Evolutionary conservation across 2,113 vertebrate species (phyloP), one percentile per base, ranked within the genome.

Genomic region (Opisthocomus hoazin): DNA sequence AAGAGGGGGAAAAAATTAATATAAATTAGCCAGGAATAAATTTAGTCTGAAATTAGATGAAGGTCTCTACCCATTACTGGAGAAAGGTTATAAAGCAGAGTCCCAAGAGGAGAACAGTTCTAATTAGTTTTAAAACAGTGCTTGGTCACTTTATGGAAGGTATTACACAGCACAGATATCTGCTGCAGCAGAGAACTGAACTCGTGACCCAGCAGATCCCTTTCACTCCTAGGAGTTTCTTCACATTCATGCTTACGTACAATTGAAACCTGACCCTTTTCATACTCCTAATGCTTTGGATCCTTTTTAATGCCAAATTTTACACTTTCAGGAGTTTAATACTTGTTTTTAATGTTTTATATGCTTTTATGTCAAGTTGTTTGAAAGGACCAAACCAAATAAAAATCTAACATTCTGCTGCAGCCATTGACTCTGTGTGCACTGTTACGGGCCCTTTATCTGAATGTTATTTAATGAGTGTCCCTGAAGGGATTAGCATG

Each of bases 401-500:
- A 54, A 54, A 41, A 70, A 84, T 0, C 11, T 51, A 61, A 10
- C n/a, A 3, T 29, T 19, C 1, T 36, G n/a, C 61, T 58, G 60
- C 54, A 66, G 79, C 69, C 64, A 60, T 79, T 68, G 73, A 26
- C 29, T 20, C 83, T 50, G 15, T n/a, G 3, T 5, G 3, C 8
- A 2, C 79, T 36, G 81, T 5, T 54, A 4, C 4, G 41, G 82
- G 37, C 76, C 48, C 77, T 91, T 77, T 41, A 85, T 74, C 63
- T 45, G 77, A 54, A 21, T 3, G 68, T 29, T 43, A 50, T 82
- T 96, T 96, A 96, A 96, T 91, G 92, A 96, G 50, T 16, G 91
- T 95, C 94, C 91, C 96, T 89, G 89, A 95, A 37, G 95, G 94
- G 95, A 93, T 97, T 94, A 94, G 92, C 92, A 79, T 84, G 89